phyloP scores from a whole-genome alignment of 2,888 invertebrate genomes.

The Idaea dimidiata region DNA sequence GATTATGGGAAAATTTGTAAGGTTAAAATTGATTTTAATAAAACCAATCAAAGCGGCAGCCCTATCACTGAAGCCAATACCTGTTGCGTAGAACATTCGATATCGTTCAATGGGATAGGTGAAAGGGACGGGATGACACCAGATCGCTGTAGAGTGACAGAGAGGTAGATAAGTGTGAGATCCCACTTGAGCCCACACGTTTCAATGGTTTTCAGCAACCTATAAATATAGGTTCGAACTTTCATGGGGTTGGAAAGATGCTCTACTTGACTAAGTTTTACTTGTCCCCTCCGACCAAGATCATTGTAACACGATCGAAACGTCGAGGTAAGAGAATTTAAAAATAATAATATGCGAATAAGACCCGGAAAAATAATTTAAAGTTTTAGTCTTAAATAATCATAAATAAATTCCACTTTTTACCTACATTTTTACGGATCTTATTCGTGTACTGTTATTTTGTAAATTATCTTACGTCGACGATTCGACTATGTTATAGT shows the following conservation, averaged over 20 bases:
- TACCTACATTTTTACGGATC: no score
- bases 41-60: conserved; percentile 65
- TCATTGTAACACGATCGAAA: no score
- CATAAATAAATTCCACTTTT: no score
- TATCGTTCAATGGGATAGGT: conserved; percentile 73
- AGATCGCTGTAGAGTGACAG: conserved; percentile 30
- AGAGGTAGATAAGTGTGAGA: conserved; percentile 56
- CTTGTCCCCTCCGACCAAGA: no score
- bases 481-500: no score
- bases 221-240: conserved; percentile 74
- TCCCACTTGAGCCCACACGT: conserved; percentile 71
- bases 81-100: conserved; percentile 79
- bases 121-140: conserved; percentile 41
- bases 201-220: conserved; percentile 70
- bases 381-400: no score
- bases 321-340: no score
- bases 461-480: no score
- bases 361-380: no score
- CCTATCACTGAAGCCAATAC: conserved; percentile 73
- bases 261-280: conserved; percentile 44
- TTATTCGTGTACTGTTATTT: no score
- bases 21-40: conserved; percentile 10
- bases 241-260: conserved; percentile 40
- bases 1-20: no score
- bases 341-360: no score